Evolutionary conservation across 2,797 vertebrate genomes (phyloP).

Genomic region (Cyprinodon diabolis): DNA sequence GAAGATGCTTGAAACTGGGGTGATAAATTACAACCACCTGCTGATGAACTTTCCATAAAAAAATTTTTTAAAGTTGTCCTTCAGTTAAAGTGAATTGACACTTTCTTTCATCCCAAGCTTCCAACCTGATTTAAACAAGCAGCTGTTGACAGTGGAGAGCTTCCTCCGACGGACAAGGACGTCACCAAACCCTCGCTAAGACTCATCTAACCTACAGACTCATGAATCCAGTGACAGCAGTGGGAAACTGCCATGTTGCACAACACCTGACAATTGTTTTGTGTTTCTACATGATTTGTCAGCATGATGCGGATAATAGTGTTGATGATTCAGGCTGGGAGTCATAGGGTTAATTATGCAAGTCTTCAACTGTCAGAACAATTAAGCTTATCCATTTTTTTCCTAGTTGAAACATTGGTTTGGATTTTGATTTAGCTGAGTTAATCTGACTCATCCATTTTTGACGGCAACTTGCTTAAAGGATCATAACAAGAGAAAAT

Average conservation of each 20-base stretch:
- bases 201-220: slow-evolving; percentile 42
- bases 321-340: neutral
- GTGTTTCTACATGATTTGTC: neutral
- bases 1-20: neutral
- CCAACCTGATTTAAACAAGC: slow-evolving; percentile 55
- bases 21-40: neutral
- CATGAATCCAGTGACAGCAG: slow-evolving; percentile 45
- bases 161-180: slow-evolving; percentile 67
- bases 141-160: slow-evolving; percentile 50
- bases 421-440: no score
- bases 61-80: slow-evolving; percentile 29
- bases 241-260: slow-evolving; percentile 33
- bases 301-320: neutral
- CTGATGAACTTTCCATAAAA: slow-evolving; percentile 17
- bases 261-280: slow-evolving; percentile 16
- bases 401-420: no score
- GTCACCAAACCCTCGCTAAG: slow-evolving; percentile 60
- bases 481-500: neutral
- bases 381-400: neutral
- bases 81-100: slow-evolving; percentile 37
- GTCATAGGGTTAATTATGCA: neutral
- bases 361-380: neutral
- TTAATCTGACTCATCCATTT: no score
- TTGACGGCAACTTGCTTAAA: neutral
- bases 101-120: slow-evolving; percentile 48